Base-by-base conservation (phyloP, 2,113 vertebrate genomes). In the Scortum barcoo region DNA sequence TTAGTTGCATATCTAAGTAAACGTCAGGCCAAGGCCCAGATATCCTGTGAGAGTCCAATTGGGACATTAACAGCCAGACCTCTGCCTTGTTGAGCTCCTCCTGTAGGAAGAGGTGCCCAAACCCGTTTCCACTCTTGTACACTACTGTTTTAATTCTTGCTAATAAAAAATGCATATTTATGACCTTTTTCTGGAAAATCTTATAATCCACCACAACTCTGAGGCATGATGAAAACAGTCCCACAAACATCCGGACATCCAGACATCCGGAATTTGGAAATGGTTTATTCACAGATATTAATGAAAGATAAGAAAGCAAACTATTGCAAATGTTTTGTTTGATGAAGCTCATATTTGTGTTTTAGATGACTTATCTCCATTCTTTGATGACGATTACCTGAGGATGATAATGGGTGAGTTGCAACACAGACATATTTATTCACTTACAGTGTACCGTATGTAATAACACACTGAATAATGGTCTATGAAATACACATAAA, bases 341-440 rank as follows among this genome's bases (percentile, higher is more conserved):
- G 4, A 79, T 73, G 10, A 76, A 19, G 2, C 2, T 65, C 40
- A 62, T 61, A 0, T 86, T 76, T 75, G 38, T 81, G 46, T 91
- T 92, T 84, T 33, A 89, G 88, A 88, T 24, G 56, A 87, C 76
- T 28, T 91, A 50, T n/a, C 30, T 1, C 84, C 89, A 46, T 83
- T 8, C 46, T 3, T 85, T 12, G 33, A 73, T 6, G 82, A 89
- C 0, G 67, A 68, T 5, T 67, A 12, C 65, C 26, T 82, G 6
- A 1, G 3, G 7, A 74, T 8, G n/a, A 8, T 38, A 13, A 0
- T 76, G 1, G 78, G 91, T 92, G 68, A 80, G 87, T 85, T 30
- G 20, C 19, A 36, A 28, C 9, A 17, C 63, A 80, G 57, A 36
- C 4, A 33, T 20, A 8, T 5, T 30, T 0, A 50, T 42, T 51